Percentiles rank a stretch among this genome's conserved stretches.
Conservation (phyloP, 2,113 vertebrate genomes). For the Haemorhous mexicanus region DNA sequence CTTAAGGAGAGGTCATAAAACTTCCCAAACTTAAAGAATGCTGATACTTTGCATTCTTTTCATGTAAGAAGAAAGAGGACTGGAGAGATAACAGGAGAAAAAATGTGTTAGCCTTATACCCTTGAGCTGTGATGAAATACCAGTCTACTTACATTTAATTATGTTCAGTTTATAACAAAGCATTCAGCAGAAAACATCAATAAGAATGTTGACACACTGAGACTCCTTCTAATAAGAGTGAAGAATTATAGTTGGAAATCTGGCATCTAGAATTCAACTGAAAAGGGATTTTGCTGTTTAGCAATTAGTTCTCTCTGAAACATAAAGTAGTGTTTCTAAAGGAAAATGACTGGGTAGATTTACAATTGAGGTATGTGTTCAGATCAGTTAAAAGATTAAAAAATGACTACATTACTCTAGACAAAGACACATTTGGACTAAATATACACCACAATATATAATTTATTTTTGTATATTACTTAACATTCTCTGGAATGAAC, state of each 20-base stretch:
- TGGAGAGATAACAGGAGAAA: slow-evolving; percentile 38
- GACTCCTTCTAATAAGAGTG: slow-evolving; percentile 42
- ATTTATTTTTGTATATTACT: background rate
- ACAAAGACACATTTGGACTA: background rate
- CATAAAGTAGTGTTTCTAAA: background rate
- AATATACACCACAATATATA: background rate
- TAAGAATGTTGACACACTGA: slow-evolving; percentile 31
- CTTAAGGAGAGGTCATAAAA: slow-evolving; percentile 17
- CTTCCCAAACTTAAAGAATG: slow-evolving; percentile 18
- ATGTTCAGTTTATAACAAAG: slow-evolving; percentile 48
- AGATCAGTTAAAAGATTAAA: slow-evolving; percentile 40
- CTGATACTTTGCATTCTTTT: slow-evolving; percentile 44
- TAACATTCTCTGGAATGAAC: slow-evolving; percentile 19
- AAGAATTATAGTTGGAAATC: slow-evolving; percentile 40
- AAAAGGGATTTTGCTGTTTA: slow-evolving; percentile 15
- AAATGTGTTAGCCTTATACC: slow-evolving; percentile 39
- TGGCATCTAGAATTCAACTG: background rate
- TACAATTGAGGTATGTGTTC: background rate
- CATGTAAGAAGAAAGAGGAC: slow-evolving; percentile 18
- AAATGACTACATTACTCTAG: background rate
- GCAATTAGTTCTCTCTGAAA: slow-evolving; percentile 28
- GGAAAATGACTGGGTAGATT: slow-evolving; percentile 14
- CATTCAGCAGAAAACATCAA: slow-evolving; percentile 49
- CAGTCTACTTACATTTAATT: slow-evolving; percentile 59
- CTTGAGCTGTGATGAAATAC: slow-evolving; percentile 61